These are phyloP conservation scores for Pseudorhombus dupliciocellatus DNA, from an alignment of 2,113 vertebrate genomes.

Conservation along the genomic window DNA sequence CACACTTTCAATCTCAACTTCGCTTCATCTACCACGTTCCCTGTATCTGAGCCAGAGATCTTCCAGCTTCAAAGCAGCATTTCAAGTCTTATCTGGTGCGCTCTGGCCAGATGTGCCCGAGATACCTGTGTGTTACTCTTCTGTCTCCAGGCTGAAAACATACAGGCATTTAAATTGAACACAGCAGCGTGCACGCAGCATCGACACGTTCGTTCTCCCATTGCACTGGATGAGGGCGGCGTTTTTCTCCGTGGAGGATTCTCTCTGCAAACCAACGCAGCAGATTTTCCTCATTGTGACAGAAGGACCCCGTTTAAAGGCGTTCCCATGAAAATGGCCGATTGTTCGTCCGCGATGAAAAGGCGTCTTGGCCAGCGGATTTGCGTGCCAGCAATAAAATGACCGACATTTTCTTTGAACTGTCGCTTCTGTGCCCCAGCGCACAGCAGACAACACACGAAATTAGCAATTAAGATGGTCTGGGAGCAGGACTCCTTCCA, in stretches of 20 bases:
- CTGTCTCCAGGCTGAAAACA: slow-evolving; percentile 9
- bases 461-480: slow-evolving; percentile 67
- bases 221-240: neutral
- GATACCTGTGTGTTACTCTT: slow-evolving; percentile 26
- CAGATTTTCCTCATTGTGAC: slow-evolving; percentile 34
- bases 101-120: slow-evolving; percentile 17
- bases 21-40: slow-evolving; percentile 18
- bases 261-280: neutral
- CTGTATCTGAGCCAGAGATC: slow-evolving; percentile 33
- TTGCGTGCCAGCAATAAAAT: slow-evolving; percentile 46
- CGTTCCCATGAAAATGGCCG: slow-evolving; percentile 62
- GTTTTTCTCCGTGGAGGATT: neutral
- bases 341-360: slow-evolving; percentile 58
- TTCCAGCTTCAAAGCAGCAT: slow-evolving; percentile 35
- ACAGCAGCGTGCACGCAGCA: neutral
- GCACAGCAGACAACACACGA: slow-evolving; percentile 51
- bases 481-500: slow-evolving; percentile 63
- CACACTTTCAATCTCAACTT: slow-evolving; percentile 45
- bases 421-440: slow-evolving; percentile 56
- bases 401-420: slow-evolving; percentile 65
- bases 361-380: slow-evolving; percentile 51
- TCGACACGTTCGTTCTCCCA: neutral
- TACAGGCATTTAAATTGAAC: neutral
- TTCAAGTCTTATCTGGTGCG: slow-evolving; percentile 7
- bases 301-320: slow-evolving; percentile 43